Evolutionary conservation across 2,797 vertebrate genomes (phyloP).

Genomic region (Hyperoplus immaculatus): DNA sequence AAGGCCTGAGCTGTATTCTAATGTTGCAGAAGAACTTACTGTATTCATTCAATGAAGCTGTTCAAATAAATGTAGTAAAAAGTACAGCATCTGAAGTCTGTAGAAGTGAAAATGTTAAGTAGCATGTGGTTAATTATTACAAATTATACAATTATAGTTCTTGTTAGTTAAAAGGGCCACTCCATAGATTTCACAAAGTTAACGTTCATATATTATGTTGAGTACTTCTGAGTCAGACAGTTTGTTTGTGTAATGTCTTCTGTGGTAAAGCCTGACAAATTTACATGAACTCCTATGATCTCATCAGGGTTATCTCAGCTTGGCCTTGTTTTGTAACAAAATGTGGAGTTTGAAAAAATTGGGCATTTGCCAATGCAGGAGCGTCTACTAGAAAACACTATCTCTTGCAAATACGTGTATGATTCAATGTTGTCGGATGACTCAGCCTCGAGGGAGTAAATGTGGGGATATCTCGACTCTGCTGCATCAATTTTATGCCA

Average conservation of each 20-base stretch:
- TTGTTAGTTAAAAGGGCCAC: not conserved
- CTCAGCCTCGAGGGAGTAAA: not conserved
- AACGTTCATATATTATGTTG: not conserved
- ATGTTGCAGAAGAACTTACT: not conserved
- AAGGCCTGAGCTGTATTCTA: constrained; percentile 6
- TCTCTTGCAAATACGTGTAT: not conserved
- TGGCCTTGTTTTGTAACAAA: not conserved
- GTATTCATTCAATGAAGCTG: not conserved
- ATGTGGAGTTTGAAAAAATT: constrained; percentile 1
- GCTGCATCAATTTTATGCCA: not conserved
- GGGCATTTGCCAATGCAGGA: not conserved
- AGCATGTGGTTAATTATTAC: not conserved
- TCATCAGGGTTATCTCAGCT: constrained; percentile 5
- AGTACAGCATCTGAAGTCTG: too few species aligned
- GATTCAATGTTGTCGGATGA: not conserved
- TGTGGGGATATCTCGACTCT: not conserved
- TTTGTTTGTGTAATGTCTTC: not conserved
- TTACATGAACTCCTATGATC: not conserved
- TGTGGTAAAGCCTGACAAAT: not conserved
- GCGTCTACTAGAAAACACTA: not conserved
- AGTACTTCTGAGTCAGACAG: constrained; percentile 1
- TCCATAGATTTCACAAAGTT: not conserved
- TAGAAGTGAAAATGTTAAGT: not conserved
- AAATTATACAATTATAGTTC: too few species aligned
- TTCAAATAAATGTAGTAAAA: constrained; percentile 1